A percentile compares a stretch with the other conserved stretches of the same genome.
Evolutionary conservation across 2,113 vertebrate species (phyloP).

Genomic region (Ageneiosus marmoratus): DNA sequence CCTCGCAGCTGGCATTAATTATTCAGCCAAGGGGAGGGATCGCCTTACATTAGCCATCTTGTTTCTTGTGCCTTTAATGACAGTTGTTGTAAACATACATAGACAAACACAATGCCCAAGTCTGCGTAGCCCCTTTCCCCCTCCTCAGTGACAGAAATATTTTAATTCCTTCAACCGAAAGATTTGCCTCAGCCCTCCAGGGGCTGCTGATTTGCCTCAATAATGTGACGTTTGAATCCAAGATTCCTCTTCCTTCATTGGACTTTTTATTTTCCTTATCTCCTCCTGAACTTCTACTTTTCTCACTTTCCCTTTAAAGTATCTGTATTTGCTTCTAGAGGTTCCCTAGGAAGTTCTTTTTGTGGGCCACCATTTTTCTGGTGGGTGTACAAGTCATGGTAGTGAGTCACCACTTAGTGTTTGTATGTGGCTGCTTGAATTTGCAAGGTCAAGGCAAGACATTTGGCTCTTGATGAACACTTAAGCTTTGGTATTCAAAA

Average conservation of each 20-base stretch:
- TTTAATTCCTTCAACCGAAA: conserved; percentile 55
- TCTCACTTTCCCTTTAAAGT: conserved; percentile 16
- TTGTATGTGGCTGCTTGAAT: conserved; percentile 43
- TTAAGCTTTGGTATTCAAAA: conserved; percentile 74
- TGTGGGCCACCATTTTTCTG: conserved; percentile 30
- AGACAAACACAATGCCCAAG: conserved; percentile 79
- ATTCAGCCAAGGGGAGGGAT: conserved; percentile 83
- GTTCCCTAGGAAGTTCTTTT: neutral
- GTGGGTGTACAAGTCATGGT: conserved; percentile 45
- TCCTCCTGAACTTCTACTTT: neutral
- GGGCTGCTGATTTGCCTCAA: conserved; percentile 15
- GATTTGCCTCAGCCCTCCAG: conserved; percentile 31
- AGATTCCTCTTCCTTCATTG: neutral
- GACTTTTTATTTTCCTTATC: conserved; percentile 2
- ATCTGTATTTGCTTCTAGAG: conserved; percentile 28
- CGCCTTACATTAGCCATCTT: conserved; percentile 86
- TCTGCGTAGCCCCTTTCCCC: conserved; percentile 62
- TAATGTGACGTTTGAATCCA: conserved; percentile 23
- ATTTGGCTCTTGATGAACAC: conserved; percentile 72
- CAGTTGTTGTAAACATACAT: conserved; percentile 90
- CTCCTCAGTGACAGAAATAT: conserved; percentile 64
- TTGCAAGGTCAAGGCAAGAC: conserved; percentile 58
- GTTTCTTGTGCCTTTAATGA: conserved; percentile 88
- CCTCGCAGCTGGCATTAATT: conserved; percentile 82
- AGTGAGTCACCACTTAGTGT: conserved; percentile 52